These are phyloP conservation scores for Pseudococcus jackbeardsleyi DNA, from an alignment of 2,888 invertebrate genomes.

Conservation along the genomic window DNA sequence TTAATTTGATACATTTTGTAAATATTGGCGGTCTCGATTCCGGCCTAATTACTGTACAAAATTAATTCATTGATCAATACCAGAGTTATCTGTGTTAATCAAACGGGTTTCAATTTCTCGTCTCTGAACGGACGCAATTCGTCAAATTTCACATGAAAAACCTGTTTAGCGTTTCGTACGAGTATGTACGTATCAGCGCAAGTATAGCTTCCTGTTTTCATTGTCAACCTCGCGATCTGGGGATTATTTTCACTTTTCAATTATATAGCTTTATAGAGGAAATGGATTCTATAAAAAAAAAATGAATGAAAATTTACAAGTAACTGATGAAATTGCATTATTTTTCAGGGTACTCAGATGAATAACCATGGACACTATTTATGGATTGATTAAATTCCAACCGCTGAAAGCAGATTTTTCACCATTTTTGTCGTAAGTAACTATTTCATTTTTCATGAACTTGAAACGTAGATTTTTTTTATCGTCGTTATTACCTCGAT, in stretches of 20 bases:
- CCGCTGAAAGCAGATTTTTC: neutral
- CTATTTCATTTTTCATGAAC: neutral
- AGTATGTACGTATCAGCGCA: neutral
- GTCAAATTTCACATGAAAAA: slow-evolving; percentile 53
- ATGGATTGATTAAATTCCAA: neutral
- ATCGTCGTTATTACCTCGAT: neutral
- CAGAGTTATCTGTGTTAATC: slow-evolving; percentile 55
- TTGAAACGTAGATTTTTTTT: neutral
- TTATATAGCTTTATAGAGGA: neutral
- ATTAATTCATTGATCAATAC: slow-evolving; percentile 55
- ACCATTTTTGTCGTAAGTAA: slow-evolving; percentile 18
- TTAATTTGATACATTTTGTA: neutral
- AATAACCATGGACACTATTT: slow-evolving; percentile 15
- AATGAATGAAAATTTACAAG: neutral
- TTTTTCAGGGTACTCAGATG: slow-evolving; percentile 18
- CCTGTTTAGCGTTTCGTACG: slow-evolving; percentile 35
- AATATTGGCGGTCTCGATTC: slow-evolving; percentile 21
- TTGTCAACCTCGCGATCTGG: slow-evolving; percentile 12
- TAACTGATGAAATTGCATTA: neutral
- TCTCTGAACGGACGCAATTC: slow-evolving; percentile 48
- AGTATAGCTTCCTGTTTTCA: slow-evolving; percentile 45
- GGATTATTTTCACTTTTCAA: slow-evolving; percentile 38
- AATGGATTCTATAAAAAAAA: neutral
- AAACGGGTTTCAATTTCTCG: slow-evolving; percentile 54
- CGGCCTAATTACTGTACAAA: slow-evolving; percentile 42